These are phyloP conservation scores for Ips nitidus DNA, from an alignment of 1,140 invertebrate species.

Conservation along the genomic window DNA sequence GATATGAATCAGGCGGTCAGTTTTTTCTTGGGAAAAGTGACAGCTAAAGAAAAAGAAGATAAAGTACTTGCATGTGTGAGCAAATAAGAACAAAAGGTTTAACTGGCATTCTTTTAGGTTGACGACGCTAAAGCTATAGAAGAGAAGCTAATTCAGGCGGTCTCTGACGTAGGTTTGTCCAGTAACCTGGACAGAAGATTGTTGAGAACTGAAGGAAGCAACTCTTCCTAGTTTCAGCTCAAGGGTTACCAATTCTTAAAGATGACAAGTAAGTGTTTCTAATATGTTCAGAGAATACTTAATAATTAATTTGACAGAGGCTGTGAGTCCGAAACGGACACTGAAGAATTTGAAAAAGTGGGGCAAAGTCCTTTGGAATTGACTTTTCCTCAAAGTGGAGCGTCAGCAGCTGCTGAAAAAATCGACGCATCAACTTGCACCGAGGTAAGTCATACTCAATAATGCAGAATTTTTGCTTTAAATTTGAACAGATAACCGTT, in stretches of 20 bases:
- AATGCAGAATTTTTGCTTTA: background rate
- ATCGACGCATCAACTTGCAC: conserved; percentile 51
- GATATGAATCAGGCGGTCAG: conserved; percentile 71
- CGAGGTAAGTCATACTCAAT: conserved; percentile 47
- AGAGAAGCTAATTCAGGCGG: conserved; percentile 49
- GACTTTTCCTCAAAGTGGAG: conserved; percentile 49
- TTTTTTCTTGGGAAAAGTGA: conserved; percentile 63
- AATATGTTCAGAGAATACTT: background rate
- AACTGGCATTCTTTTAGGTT: conserved; percentile 12
- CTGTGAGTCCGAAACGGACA: conserved; percentile 79
- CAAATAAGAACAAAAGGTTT: no score
- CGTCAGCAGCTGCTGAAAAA: conserved; percentile 18
- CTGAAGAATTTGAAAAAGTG: conserved; percentile 81
- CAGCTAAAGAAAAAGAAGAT: conserved; percentile 34
- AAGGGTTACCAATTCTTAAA: conserved; percentile 46
- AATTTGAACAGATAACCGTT: no score
- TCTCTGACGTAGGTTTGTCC: conserved; percentile 50
- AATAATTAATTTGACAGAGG: conserved; percentile 53
- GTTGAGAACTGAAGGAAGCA: conserved; percentile 50
- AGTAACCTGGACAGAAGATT: conserved; percentile 51
- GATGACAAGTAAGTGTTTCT: conserved; percentile 49
- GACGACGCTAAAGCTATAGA: conserved; percentile 43
- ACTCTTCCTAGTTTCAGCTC: conserved; percentile 45
- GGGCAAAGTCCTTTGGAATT: conserved; percentile 61
- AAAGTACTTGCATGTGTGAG: background rate